phyloP scores from a whole-genome alignment of 1,140 invertebrate species.

The Sipha flava region DNA sequence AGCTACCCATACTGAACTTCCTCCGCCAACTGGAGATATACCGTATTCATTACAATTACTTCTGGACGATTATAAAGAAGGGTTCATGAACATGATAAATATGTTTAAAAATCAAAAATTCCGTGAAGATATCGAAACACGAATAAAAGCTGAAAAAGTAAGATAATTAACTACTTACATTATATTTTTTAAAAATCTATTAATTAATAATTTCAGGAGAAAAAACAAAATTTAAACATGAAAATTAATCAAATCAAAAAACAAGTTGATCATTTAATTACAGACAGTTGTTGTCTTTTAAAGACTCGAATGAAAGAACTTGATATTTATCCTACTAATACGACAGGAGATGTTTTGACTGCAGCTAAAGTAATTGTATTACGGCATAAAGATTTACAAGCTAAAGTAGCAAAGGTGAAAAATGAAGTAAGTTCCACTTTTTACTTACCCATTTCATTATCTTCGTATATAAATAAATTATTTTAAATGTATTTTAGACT shows the following conservation, averaged over 20 bases:
- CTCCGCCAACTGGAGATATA: slow-evolving; percentile 62
- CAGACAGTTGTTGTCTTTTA: slow-evolving; percentile 81
- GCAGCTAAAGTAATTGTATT: slow-evolving; percentile 89
- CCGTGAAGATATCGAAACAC: slow-evolving; percentile 58
- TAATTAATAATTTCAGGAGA: slow-evolving; percentile 51
- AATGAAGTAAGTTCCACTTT: slow-evolving; percentile 55
- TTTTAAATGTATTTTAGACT: neutral
- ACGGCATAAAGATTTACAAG: slow-evolving; percentile 81
- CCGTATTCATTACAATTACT: slow-evolving; percentile 79
- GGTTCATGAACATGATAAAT: slow-evolving; percentile 71
- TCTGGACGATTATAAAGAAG: slow-evolving; percentile 67
- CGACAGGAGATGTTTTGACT: slow-evolving; percentile 66
- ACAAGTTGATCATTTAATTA: slow-evolving; percentile 80
- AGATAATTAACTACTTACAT: neutral
- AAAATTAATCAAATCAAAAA: slow-evolving; percentile 78
- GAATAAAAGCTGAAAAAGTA: slow-evolving; percentile 72
- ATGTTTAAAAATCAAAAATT: slow-evolving; percentile 72
- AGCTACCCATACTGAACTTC: slow-evolving; percentile 67
- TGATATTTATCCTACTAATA: slow-evolving; percentile 72
- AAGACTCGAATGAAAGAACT: slow-evolving; percentile 85
- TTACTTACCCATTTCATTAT: neutral
- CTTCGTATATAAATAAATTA: neutral
- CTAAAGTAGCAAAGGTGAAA: slow-evolving; percentile 71
- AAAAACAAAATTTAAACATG: slow-evolving; percentile 67
- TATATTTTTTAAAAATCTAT: neutral